phyloP scores from a whole-genome alignment of 2,113 vertebrate species.

The Sprattus sprattus region DNA sequence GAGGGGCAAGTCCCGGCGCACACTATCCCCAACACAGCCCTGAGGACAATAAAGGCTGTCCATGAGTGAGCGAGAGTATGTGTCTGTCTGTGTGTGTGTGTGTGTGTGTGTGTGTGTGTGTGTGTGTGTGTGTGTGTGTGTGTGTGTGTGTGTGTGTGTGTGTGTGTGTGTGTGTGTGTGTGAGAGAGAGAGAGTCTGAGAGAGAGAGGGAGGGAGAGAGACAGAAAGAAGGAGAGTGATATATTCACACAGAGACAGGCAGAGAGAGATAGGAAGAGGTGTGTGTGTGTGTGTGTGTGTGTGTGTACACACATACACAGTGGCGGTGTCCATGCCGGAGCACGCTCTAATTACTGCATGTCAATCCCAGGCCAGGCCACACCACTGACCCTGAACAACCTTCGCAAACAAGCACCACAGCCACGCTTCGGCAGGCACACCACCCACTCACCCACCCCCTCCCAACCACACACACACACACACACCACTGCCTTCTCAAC shows the following conservation, averaged over 20 bases:
- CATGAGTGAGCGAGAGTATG: not conserved
- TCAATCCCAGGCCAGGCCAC: conserved; percentile 43
- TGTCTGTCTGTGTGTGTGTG: not conserved
- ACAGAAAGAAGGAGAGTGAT: not conserved
- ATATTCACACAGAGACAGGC: not conserved
- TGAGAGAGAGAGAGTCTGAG: not conserved
- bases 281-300: conserved; percentile 8
- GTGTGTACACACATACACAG: not conserved
- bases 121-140: no score
- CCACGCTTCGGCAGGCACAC: conserved; percentile 44
- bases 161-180: not conserved
- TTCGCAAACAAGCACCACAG: conserved; percentile 46
- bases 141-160: not conserved
- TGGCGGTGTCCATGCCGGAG: conserved; percentile 18
- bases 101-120: not conserved
- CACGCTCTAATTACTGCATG: conserved; percentile 43
- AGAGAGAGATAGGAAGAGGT: not conserved
- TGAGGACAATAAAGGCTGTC: conserved; percentile 34
- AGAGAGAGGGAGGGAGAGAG: not conserved
- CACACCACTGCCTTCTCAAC: not conserved
- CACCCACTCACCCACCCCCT: conserved; percentile 40
- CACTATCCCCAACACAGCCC: conserved; percentile 37
- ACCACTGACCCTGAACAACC: conserved; percentile 50
- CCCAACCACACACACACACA: not conserved
- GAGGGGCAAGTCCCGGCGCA: conserved; percentile 37